Evolutionary conservation across 2,888 invertebrate genomes (phyloP).

Genomic region (Saturnia pavonia): DNA sequence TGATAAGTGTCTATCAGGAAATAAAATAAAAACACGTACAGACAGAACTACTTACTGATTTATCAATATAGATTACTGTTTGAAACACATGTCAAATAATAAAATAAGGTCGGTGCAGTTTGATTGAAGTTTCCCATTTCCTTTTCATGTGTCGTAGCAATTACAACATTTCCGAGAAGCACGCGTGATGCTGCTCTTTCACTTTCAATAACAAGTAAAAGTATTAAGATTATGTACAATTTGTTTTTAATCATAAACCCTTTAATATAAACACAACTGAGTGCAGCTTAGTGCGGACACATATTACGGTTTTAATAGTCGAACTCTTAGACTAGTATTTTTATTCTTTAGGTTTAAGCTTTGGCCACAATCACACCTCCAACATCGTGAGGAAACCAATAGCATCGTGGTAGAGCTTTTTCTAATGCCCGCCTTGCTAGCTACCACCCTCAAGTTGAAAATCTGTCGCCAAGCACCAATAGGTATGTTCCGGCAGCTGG

Average conservation of each 20-base stretch:
- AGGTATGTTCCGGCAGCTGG: too few species aligned
- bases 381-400: too few species aligned
- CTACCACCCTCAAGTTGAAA: too few species aligned
- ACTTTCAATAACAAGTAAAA: constrained; percentile 16
- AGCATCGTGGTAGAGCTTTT: too few species aligned
- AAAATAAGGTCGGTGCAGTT: constrained; percentile 39
- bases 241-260: constrained; percentile 4
- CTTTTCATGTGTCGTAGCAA: constrained; percentile 56
- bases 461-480: too few species aligned
- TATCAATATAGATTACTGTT: constrained; percentile 3
- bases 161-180: constrained; percentile 43
- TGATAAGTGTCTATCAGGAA: too few species aligned
- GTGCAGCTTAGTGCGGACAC: background rate
- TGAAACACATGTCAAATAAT: constrained; percentile 20
- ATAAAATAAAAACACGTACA: too few species aligned
- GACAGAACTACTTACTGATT: too few species aligned
- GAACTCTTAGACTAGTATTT: background rate
- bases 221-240: constrained; percentile 4
- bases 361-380: too few species aligned
- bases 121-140: constrained; percentile 53
- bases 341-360: too few species aligned
- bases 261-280: background rate
- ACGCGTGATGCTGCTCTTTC: constrained; percentile 1
- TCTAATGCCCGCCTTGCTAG: too few species aligned
- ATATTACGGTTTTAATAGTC: background rate